Conservation (phyloP, 2,797 vertebrate species). For the Parambassis ranga region DNA sequence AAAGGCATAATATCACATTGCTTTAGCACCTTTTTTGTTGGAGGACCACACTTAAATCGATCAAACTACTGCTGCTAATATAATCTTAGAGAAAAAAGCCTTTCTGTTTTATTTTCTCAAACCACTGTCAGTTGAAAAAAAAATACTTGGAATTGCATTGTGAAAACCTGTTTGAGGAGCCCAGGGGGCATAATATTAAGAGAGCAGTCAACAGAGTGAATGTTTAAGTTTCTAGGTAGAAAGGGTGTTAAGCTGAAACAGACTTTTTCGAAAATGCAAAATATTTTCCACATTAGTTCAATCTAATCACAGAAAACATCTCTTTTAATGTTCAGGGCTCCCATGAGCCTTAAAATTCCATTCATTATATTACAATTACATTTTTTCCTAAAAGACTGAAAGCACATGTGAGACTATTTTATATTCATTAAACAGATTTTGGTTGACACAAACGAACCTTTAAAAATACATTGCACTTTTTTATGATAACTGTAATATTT, state of each 20-base stretch:
- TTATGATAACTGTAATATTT: too few species aligned
- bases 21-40: not conserved
- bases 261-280: not conserved
- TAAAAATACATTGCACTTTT: too few species aligned
- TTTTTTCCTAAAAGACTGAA: not conserved
- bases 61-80: not conserved
- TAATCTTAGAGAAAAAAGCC: not conserved
- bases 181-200: not conserved
- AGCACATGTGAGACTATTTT: not conserved
- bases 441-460: not conserved
- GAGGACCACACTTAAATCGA: not conserved
- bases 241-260: not conserved
- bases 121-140: not conserved
- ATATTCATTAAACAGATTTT: not conserved
- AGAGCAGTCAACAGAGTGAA: not conserved
- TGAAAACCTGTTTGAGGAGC: constrained; percentile 23
- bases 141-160: not conserved
- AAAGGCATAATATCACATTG: too few species aligned
- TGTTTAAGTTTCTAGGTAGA: not conserved
- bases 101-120: not conserved
- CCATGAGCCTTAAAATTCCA: not conserved
- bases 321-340: not conserved
- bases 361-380: not conserved
- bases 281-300: not conserved
- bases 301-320: not conserved